A percentile compares a stretch with the other conserved stretches of the same genome.
These are phyloP conservation scores for Pachyseris speciosa DNA, from an alignment of 64 coral and sea anemone species.

Conservation along the genomic window DNA sequence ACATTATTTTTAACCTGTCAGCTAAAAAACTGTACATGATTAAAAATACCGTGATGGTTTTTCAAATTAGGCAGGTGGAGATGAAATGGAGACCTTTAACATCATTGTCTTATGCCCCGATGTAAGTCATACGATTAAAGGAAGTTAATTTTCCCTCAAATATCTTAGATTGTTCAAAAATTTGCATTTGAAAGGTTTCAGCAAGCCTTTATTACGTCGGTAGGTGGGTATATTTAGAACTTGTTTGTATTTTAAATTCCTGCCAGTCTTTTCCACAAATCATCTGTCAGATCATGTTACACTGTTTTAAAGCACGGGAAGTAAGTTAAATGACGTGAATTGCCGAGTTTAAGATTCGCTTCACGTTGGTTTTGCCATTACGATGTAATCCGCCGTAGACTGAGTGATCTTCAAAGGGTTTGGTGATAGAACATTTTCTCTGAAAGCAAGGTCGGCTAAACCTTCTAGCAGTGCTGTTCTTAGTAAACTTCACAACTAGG, in stretches of 20 bases:
- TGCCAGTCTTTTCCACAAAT: constrained; percentile 3
- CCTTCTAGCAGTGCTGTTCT: not conserved
- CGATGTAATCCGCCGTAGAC: not conserved
- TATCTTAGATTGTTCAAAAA: not conserved
- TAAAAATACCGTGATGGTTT: no score
- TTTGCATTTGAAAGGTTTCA: constrained; percentile 37
- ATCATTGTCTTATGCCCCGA: no score
- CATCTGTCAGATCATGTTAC: constrained; percentile 10
- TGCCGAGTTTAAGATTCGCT: not conserved
- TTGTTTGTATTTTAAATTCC: not conserved
- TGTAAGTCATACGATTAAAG: no score
- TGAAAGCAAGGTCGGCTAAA: no score
- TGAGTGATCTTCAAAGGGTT: not conserved
- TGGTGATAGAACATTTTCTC: not conserved
- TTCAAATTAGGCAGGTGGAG: no score
- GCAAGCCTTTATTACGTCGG: not conserved
- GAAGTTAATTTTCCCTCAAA: not conserved
- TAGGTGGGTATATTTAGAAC: not conserved
- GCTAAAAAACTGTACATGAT: no score
- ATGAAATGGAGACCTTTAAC: no score
- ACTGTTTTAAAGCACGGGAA: not conserved
- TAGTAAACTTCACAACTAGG: not conserved
- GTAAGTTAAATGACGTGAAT: not conserved
- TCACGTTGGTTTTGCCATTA: not conserved
- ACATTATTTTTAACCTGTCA: no score